A percentile compares a stretch with the other conserved stretches of the same genome.
Evolutionary conservation across 2,113 vertebrate genomes (phyloP).

Genomic region (Cariama cristata): DNA sequence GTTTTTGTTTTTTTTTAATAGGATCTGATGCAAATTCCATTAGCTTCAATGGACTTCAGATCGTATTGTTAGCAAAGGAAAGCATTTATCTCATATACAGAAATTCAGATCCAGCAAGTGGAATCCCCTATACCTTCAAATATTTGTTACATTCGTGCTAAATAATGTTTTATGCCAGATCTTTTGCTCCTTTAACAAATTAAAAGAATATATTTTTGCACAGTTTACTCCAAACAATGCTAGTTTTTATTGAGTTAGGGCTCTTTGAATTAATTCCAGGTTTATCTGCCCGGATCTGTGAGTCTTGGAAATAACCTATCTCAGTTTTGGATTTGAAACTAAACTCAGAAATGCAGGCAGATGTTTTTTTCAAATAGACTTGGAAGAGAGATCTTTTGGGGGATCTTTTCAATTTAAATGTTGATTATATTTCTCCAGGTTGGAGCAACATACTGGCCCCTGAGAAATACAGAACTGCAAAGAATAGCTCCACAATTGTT

Average conservation of each 20-base stretch:
- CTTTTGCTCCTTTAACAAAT: neutral
- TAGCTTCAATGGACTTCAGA: neutral
- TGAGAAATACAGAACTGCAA: neutral
- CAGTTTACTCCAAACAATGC: neutral
- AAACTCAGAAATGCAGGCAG: neutral
- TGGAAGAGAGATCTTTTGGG: neutral
- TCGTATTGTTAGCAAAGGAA: neutral
- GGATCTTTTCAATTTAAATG: neutral
- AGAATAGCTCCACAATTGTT: neutral
- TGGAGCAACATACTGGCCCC: neutral
- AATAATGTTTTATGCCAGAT: neutral
- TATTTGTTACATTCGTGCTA: neutral
- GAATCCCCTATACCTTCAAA: neutral
- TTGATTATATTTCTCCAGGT: neutral
- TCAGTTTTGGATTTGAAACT: neutral
- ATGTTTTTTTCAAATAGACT: neutral
- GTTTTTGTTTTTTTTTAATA: neutral
- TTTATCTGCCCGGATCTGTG: neutral
- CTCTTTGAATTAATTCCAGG: neutral
- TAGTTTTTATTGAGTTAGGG: neutral
- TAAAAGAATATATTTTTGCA: neutral
- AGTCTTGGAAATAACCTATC: neutral
- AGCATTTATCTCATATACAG: neutral
- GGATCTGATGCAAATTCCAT: neutral
- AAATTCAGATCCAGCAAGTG: neutral